Percentiles rank a stretch among this genome's conserved stretches.
These are phyloP conservation scores for Procavia capensis DNA, from an alignment of 2,113 vertebrate species.

Conservation along the genomic window DNA sequence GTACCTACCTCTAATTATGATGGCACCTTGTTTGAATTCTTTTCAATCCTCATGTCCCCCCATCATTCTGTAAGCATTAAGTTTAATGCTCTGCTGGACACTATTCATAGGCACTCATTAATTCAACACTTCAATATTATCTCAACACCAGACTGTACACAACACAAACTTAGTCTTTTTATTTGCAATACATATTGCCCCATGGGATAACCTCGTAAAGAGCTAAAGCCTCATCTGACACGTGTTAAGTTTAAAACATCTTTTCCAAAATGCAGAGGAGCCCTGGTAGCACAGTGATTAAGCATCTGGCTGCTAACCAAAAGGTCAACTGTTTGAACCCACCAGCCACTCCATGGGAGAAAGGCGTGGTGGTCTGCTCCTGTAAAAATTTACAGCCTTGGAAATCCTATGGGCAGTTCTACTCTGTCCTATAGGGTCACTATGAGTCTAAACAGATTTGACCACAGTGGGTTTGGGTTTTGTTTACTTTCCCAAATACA, in stretches of 20 bases:
- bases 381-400: too few relatives aligned
- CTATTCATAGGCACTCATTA: not conserved
- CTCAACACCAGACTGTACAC: not conserved
- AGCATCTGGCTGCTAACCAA: too few relatives aligned
- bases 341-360: too few relatives aligned
- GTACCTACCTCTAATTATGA: not conserved
- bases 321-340: too few relatives aligned
- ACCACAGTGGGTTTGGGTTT: too few relatives aligned
- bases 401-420: too few relatives aligned
- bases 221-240: not conserved
- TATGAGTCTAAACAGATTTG: too few relatives aligned
- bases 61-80: not conserved
- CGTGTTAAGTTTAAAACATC: not conserved
- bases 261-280: not conserved
- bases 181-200: not conserved
- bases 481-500: not conserved
- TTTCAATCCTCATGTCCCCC: not conserved
- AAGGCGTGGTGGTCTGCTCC: too few relatives aligned
- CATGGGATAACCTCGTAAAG: not conserved
- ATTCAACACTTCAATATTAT: not conserved
- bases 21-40: not conserved
- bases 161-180: not conserved
- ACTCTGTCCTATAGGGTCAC: too few relatives aligned
- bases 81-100: not conserved
- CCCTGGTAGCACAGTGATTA: too few relatives aligned